A percentile compares a stretch with the other conserved stretches of the same genome.
These are phyloP conservation scores for Sesamia inferens DNA, from an alignment of 2,888 invertebrate species.

Conservation along the genomic window DNA sequence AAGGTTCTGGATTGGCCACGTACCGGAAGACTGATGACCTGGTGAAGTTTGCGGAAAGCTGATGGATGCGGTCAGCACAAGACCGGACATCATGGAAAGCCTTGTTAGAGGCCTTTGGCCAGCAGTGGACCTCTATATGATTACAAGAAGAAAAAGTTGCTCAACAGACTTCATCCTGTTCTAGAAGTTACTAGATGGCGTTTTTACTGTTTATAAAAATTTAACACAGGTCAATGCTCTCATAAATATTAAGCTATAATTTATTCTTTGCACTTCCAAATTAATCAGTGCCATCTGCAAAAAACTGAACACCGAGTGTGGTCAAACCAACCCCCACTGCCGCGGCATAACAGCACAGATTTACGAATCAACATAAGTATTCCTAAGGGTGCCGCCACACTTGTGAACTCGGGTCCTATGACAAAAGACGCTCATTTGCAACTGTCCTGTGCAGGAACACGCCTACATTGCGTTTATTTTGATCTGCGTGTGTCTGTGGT, in stretches of 20 bases:
- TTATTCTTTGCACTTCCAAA: slow-evolving; percentile 1
- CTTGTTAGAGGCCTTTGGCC: too few relatives aligned
- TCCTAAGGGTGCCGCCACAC: slow-evolving; percentile 45
- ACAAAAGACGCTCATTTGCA: slow-evolving; percentile 81
- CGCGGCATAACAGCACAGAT: slow-evolving; percentile 44
- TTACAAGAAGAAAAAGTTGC: too few relatives aligned
- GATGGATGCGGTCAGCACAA: too few relatives aligned
- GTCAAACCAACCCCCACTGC: slow-evolving; percentile 43
- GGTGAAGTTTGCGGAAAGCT: too few relatives aligned
- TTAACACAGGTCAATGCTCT: too few relatives aligned
- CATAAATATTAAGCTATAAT: background rate
- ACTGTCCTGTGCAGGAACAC: slow-evolving; percentile 74
- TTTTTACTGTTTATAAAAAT: background rate
- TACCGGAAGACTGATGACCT: too few relatives aligned
- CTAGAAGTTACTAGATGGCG: too few relatives aligned
- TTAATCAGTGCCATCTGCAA: slow-evolving; percentile 30
- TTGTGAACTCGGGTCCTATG: slow-evolving; percentile 61
- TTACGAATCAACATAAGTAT: slow-evolving; percentile 60
- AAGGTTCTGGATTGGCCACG: too few relatives aligned
- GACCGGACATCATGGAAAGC: too few relatives aligned
- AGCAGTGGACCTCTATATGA: too few relatives aligned
- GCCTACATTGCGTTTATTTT: slow-evolving; percentile 68
- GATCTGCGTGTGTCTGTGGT: slow-evolving; percentile 39
- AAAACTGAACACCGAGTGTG: slow-evolving; percentile 28
- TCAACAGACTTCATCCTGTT: too few relatives aligned